These are phyloP conservation scores for Alviniconcha marisindica DNA, from an alignment of 1,140 invertebrate species.

Conservation along the genomic window DNA sequence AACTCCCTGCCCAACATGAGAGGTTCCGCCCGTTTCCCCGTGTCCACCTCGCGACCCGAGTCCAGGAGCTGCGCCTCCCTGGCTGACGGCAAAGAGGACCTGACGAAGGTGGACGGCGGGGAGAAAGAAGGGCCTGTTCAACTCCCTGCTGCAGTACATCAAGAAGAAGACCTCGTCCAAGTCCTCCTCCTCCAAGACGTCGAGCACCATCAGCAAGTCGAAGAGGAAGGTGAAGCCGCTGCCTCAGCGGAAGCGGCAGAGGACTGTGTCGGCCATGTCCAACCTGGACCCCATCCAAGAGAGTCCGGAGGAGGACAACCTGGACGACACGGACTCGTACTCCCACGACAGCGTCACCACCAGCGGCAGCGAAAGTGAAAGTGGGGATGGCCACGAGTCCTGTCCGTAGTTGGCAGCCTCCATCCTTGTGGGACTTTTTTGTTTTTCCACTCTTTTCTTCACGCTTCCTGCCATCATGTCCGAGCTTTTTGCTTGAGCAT, in stretches of 20 bases:
- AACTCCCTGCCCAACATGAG: constrained; percentile 63
- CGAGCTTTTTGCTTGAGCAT: not conserved
- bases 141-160: constrained; percentile 64
- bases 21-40: constrained; percentile 31
- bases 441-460: not conserved
- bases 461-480: constrained; percentile 1
- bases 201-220: constrained; percentile 53
- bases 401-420: constrained; percentile 28
- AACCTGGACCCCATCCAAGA: constrained; percentile 72
- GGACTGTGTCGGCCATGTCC: constrained; percentile 71
- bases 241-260: constrained; percentile 66
- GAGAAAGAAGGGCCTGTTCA: constrained; percentile 70
- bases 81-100: constrained; percentile 41
- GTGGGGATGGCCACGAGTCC: constrained; percentile 35
- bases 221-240: constrained; percentile 68
- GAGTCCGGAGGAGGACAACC: constrained; percentile 66
- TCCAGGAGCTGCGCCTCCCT: constrained; percentile 41
- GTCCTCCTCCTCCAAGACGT: constrained; percentile 1
- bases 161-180: constrained; percentile 61
- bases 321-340: constrained; percentile 66
- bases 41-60: constrained; percentile 30
- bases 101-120: constrained; percentile 51
- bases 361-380: constrained; percentile 49
- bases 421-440: not conserved
- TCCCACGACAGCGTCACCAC: constrained; percentile 56